Base-by-base conservation (phyloP, 2,888 invertebrate genomes). In the Amblyjoppa proteus region DNA sequence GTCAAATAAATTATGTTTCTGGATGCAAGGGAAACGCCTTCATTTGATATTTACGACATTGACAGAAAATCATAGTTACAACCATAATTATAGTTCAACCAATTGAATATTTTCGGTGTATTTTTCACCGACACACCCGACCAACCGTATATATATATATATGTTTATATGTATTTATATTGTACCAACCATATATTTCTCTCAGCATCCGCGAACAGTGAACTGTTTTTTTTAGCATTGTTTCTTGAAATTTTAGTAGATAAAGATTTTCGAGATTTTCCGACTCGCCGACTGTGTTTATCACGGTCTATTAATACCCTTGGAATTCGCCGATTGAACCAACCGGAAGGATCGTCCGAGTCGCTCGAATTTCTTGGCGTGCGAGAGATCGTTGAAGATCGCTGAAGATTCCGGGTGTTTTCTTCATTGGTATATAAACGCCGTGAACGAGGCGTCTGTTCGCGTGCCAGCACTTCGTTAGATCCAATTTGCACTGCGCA, bases 381-480 rank as follows among this genome's bases (percentile, higher is more conserved):
- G 49, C 75, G 75, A 69, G 61, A 76, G 28, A 38, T 64, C 45
- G 53, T 25, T n/a, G 53, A 41, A 76, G 64, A 74, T 68, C 20
- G 28, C 58, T 25, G 68, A 74, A 73, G 49, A 77, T 74, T 73
- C 73, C 68, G 73, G 53, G 2, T 56, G 20, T 51, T 68, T 56
- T 71, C 64, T 69, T 64, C 66, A 31, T n/a, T 66, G 25, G 31
- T 38, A 51, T 28, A 77, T 61, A 61, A 76, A 71, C 66, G 68
- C 41, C 69, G 51, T 70, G 53, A 78, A 81, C 51, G 78, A 73
- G 61, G 70, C 20, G 81, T 69, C 64, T 77, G 79, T 82, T 82
- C 75, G 85, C 82, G 82, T 85, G 85, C 82, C 82, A 83, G 71
- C 79, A 85, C 75, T 85, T 78, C 66, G 79, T 83, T 85, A 82